phyloP scores from a whole-genome alignment of 2,113 vertebrate genomes.

The Poeciliopsis turrubarensis region DNA sequence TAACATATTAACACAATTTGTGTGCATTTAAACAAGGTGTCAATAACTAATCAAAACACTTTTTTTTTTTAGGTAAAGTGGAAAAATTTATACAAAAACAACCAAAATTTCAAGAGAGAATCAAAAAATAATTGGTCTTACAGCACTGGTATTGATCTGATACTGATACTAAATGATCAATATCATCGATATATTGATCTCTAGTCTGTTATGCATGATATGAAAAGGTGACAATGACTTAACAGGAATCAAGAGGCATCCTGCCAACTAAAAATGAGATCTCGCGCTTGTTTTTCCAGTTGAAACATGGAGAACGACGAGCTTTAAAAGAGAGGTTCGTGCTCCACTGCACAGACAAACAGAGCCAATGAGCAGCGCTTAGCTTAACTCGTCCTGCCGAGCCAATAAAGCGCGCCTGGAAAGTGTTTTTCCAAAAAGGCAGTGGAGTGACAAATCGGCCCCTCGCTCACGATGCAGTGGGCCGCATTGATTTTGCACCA shows the following conservation, averaged over 20 bases:
- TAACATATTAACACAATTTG: no score
- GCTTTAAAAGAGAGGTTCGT: conserved; percentile 82
- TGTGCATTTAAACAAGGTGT: no score
- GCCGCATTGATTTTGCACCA: conserved; percentile 58
- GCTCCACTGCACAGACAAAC: conserved; percentile 89
- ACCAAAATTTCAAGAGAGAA: no score
- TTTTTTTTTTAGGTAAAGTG: no score
- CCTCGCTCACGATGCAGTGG: conserved; percentile 37
- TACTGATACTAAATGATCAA: no score
- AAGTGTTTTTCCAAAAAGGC: conserved; percentile 82
- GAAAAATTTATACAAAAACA: no score
- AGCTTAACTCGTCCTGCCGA: conserved; percentile 85
- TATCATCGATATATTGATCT: neutral
- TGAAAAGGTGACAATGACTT: no score
- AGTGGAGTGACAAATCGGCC: conserved; percentile 50
- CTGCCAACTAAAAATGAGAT: neutral
- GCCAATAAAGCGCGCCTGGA: conserved; percentile 87
- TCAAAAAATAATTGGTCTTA: no score
- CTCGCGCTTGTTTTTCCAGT: neutral
- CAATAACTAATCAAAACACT: no score
- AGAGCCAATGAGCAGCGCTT: conserved; percentile 89
- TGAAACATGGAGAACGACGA: neutral
- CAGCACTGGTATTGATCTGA: no score
- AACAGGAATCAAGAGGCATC: neutral
- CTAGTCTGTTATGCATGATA: neutral